A percentile compares a stretch with the other conserved stretches of the same genome.
Evolutionary conservation across 2,888 invertebrate species (phyloP).

Genomic region (Tolmerus cingulatus): DNA sequence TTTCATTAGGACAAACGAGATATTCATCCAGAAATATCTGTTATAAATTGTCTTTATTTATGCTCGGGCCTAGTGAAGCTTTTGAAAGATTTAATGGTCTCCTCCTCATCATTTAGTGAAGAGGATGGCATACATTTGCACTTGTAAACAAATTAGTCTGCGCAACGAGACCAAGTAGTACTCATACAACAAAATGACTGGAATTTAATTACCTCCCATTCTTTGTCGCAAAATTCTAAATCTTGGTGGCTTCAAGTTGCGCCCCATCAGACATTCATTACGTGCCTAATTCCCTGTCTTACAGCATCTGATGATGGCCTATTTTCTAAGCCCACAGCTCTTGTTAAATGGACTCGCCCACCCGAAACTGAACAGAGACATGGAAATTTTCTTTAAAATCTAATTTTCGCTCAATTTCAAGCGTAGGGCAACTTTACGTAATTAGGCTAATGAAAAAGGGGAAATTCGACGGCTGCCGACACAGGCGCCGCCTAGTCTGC

Average conservation of each 20-base stretch:
- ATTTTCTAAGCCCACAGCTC: background rate
- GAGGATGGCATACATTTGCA: background rate
- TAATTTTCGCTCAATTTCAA: slow-evolving; percentile 27
- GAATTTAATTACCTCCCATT: slow-evolving; percentile 7
- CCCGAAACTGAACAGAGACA: background rate
- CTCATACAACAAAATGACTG: slow-evolving; percentile 8
- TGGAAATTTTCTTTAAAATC: slow-evolving; percentile 7
- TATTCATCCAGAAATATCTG: background rate
- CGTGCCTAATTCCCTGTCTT: slow-evolving; percentile 3
- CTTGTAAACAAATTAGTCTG: background rate
- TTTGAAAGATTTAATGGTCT: background rate
- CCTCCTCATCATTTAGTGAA: background rate
- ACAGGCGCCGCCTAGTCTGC: background rate
- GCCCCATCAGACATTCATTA: slow-evolving; percentile 22
- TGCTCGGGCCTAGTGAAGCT: background rate
- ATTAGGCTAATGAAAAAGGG: slow-evolving; percentile 10
- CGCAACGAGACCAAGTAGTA: background rate
- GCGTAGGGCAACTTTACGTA: background rate
- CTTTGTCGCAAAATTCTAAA: background rate
- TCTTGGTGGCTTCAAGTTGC: background rate
- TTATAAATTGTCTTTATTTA: background rate
- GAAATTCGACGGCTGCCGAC: background rate
- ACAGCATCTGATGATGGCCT: slow-evolving; percentile 22
- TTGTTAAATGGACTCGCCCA: slow-evolving; percentile 15
- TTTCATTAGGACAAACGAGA: background rate